These are phyloP conservation scores for Stichopus chloronotus DNA, from an alignment of 35 echinoderm and acorn worm species.

Conservation along the genomic window DNA sequence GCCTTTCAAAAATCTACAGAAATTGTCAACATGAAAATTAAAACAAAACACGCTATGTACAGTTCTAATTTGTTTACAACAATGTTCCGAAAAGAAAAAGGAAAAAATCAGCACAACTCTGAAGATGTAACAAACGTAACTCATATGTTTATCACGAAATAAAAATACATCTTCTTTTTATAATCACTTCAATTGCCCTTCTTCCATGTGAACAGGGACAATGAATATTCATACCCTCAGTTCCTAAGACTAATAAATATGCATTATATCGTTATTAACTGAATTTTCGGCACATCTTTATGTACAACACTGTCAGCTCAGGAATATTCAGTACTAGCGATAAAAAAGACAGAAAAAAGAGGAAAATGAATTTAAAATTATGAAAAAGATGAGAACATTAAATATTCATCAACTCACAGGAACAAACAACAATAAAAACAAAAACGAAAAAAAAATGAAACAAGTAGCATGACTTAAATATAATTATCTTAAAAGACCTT, in stretches of 20 bases:
- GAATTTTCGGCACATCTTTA: neutral
- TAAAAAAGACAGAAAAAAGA: neutral
- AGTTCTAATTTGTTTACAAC: constrained; percentile 43
- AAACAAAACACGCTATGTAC: constrained; percentile 44
- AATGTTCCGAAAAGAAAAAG: constrained; percentile 5
- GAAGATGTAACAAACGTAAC: constrained; percentile 3
- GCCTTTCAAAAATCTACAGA: constrained; percentile 47
- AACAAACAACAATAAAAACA: neutral
- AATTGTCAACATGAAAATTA: constrained; percentile 45
- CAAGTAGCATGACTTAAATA: constrained; percentile 15
- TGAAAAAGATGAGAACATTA: neutral
- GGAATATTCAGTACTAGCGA: neutral
- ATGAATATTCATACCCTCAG: neutral
- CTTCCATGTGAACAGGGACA: neutral
- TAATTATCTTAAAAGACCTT: neutral
- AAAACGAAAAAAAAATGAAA: neutral
- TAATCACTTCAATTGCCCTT: neutral
- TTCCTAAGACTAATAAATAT: neutral
- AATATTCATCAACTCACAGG: neutral
- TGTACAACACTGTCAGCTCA: neutral
- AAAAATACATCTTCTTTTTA: neutral
- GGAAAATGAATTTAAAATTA: neutral
- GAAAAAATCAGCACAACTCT: constrained; percentile 34
- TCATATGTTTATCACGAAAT: neutral
- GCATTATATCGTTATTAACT: neutral